A percentile compares a stretch with the other conserved stretches of the same genome.
Evolutionary conservation across 2,888 invertebrate species (phyloP).

Genomic region (Cynaeus angustus): DNA sequence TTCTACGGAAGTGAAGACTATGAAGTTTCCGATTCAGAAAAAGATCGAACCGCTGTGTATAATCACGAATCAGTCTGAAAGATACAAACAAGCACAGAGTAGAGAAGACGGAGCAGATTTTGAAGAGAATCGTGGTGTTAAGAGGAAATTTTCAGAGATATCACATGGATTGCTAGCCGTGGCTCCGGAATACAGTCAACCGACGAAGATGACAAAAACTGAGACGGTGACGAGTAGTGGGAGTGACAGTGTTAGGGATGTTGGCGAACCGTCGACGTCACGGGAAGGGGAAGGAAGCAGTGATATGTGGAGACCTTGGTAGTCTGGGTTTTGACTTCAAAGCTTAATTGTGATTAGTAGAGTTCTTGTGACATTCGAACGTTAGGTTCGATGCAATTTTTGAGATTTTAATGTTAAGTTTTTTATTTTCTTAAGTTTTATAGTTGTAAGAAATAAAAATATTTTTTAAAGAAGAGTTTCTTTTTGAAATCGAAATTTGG

Average conservation of each 20-base stretch:
- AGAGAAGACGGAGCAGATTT: constrained; percentile 64
- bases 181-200: constrained; percentile 53
- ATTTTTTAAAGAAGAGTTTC: too few relatives aligned
- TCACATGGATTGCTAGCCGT: constrained; percentile 61
- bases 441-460: constrained; percentile 1
- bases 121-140: constrained; percentile 67
- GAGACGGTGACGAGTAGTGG: constrained; percentile 6
- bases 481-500: too few relatives aligned
- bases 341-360: constrained; percentile 56
- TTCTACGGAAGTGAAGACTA: constrained; percentile 63
- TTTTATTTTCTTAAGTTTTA: constrained; percentile 9
- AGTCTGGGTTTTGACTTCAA: constrained; percentile 54
- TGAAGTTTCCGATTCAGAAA: constrained; percentile 68
- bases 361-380: not conserved
- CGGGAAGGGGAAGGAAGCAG: constrained; percentile 59
- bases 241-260: constrained; percentile 14
- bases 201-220: constrained; percentile 58
- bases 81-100: constrained; percentile 67
- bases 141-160: constrained; percentile 61
- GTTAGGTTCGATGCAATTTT: constrained; percentile 17
- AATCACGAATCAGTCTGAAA: constrained; percentile 68
- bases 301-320: constrained; percentile 71
- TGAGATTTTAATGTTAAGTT: constrained; percentile 31
- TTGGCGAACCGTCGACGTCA: constrained; percentile 10
- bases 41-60: constrained; percentile 66